Evolutionary conservation across 2,888 invertebrate genomes (phyloP), one percentile per base, ranked within the genome.

Genomic region (Hemicrepidius hirtus): DNA sequence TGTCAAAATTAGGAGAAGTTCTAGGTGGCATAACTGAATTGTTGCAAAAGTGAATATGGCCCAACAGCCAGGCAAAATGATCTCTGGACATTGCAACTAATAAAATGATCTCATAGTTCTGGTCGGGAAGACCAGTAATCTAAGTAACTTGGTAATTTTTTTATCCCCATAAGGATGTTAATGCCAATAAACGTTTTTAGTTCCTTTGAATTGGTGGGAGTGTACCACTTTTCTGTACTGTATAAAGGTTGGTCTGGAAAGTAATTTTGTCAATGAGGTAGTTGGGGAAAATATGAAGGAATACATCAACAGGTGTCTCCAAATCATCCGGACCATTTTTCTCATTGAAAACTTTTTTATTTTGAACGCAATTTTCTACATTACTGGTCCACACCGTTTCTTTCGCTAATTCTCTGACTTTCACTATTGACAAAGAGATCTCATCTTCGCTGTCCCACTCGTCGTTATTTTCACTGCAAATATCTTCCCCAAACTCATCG

Each of bases 131-230:
- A 73, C 78, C 80, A 80, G 60, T 78, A 80, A 57, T 81, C 79
- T 12, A 71, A 50, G 40, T 78, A 79, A 64, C 75, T 75, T 6
- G 79, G 79, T 18, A 74, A 64, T 41, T 69, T 44, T 53, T 79
- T 80, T 13, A 79, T 74, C 20, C 79, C 77, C 80, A 80, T 82
- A 5, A 80, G 32, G 44, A 80, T 57, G 65, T 79, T 80, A 49
- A 79, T 76, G n/a, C 66, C 78, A 3, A 78, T 44, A 59, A 79
- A 79, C 5, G 24, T 16, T 40, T 70, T 73, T n/a, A 79, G 73
- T 77, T 79, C 76, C 18, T 71, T 67, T 10, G 32, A 32, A 28
- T 10, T 32, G 40, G 75, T 10, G 76, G 75, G 41, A 68, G 69
- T 41, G 21, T 46, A 20, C 20, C 16, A 12, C 13, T 9, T 49